Base-by-base conservation (phyloP, 2,888 invertebrate species). In the Harpalus rubripes region DNA sequence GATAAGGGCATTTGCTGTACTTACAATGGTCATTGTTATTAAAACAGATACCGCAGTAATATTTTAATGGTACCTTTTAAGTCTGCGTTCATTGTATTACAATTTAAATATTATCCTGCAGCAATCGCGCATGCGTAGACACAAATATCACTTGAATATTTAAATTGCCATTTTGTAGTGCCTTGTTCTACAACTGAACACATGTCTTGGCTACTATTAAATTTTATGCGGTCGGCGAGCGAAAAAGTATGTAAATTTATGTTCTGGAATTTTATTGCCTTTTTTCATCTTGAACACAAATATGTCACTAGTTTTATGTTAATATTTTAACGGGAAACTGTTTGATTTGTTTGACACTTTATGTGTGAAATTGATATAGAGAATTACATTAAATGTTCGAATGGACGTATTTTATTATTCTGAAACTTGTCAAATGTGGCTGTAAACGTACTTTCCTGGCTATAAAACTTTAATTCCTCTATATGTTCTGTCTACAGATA, bases 11-110 rank as follows among this genome's bases (percentile, higher is more conserved):
- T 81, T 81, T 81, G 41, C 81, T 81, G 63, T 61, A 81, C 72
- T 84, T 78, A 84, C 84, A 84, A 84, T 84, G 78, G 84, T 78
- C 84, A 84, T 84, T 84, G 84, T 84, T 84, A 84, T 78, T 84
- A 84, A 84, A 78, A 65, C 84, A 84, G 84, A 78, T 78, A 84
- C 63, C 56, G 52, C 61, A 63, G 84, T 78, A 78, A 84, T 84
- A 84, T 63, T 84, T 84, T 78, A 78, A 84, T 78, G 78, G 78
- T 61, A 39, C 78, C 84, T 65, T 84, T 78, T 78, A 84, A 84
- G 84, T 78, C 78, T 12, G 52, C 78, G 84, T 59, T 83, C 84
- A 84, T 84, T 84, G 84, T 84, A 84, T 84, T 84, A 84, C 84
- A 78, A 84, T 84, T 84, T 84, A 78, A 84, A 84, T 84, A 78